Evolutionary conservation across 1,140 invertebrate species (phyloP).

Genomic region (Meloidogyne chitwoodi): DNA sequence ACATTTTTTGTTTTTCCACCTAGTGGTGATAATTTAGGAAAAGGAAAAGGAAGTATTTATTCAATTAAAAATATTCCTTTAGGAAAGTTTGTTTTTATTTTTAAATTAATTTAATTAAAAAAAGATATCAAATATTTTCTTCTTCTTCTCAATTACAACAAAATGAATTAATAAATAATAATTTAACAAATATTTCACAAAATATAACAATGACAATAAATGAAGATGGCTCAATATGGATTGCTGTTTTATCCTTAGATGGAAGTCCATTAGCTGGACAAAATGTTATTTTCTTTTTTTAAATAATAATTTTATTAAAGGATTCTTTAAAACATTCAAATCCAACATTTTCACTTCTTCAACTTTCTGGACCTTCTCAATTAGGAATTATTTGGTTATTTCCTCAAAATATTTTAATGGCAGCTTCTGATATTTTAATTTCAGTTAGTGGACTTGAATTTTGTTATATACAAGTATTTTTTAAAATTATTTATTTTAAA

Average conservation of each 20-base stretch:
- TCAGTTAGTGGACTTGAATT: constrained; percentile 8
- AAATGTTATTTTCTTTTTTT: background rate
- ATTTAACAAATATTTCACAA: constrained; percentile 6
- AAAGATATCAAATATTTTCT: background rate
- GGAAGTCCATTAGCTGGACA: constrained; percentile 5
- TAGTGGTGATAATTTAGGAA: constrained; percentile 10
- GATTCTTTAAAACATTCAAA: background rate
- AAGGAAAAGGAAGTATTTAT: constrained; percentile 11
- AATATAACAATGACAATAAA: background rate
- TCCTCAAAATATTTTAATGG: constrained; percentile 12
- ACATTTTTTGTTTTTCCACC: constrained; percentile 17
- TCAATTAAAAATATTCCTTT: background rate
- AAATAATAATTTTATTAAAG: background rate
- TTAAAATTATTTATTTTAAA: background rate
- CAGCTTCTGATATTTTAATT: constrained; percentile 5
- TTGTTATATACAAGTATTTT: constrained; percentile 19
- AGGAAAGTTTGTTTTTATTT: constrained; percentile 1
- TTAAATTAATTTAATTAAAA: background rate
- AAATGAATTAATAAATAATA: background rate
- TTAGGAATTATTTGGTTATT: background rate
- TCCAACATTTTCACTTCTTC: constrained; percentile 1
- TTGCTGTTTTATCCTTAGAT: constrained; percentile 11
- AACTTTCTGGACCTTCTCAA: background rate
- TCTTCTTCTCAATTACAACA: background rate
- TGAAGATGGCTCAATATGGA: background rate